Conservation (phyloP, 2,888 invertebrate genomes). For the Gibbula magus region DNA sequence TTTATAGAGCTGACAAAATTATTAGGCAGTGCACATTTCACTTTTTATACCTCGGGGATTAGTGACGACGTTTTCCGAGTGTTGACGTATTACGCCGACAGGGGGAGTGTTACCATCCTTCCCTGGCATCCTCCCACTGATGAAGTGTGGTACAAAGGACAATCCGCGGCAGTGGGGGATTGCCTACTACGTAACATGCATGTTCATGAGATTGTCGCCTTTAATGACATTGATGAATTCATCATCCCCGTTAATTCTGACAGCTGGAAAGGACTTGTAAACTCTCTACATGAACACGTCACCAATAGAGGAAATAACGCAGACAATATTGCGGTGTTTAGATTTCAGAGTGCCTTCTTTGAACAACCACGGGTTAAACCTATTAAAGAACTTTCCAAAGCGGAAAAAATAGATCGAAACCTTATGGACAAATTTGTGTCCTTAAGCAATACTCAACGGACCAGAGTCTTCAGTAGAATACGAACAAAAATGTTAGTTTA, state of each 20-base stretch:
- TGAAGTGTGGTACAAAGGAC: conserved; percentile 48
- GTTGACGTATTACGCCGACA: conserved; percentile 35
- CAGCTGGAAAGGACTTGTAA: conserved; percentile 25
- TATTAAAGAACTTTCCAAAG: not conserved
- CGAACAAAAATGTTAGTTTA: conserved; percentile 67
- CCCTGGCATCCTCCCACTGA: conserved; percentile 44
- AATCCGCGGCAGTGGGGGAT: conserved; percentile 46
- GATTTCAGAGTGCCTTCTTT: conserved; percentile 8
- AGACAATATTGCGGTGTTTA: conserved; percentile 12
- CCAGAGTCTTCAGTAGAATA: conserved; percentile 34
- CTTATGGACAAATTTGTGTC: conserved; percentile 17
- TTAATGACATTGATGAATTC: conserved; percentile 52
- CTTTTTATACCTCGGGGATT: conserved; percentile 40
- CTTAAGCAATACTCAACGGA: conserved; percentile 25
- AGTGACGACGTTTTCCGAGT: conserved; percentile 22
- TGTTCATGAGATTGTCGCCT: conserved; percentile 38
- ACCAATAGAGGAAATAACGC: conserved; percentile 33
- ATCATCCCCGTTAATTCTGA: conserved; percentile 38
- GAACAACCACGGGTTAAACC: not conserved
- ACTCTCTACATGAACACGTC: conserved; percentile 9
- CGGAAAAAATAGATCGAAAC: not conserved
- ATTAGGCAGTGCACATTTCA: conserved; percentile 46
- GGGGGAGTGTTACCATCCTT: conserved; percentile 34
- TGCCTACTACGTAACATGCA: conserved; percentile 51
- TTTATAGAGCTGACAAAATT: conserved; percentile 47